A percentile compares a stretch with the other conserved stretches of the same genome.
Evolutionary conservation across 2,113 vertebrate genomes (phyloP).

Genomic region (Alethe castanea): DNA sequence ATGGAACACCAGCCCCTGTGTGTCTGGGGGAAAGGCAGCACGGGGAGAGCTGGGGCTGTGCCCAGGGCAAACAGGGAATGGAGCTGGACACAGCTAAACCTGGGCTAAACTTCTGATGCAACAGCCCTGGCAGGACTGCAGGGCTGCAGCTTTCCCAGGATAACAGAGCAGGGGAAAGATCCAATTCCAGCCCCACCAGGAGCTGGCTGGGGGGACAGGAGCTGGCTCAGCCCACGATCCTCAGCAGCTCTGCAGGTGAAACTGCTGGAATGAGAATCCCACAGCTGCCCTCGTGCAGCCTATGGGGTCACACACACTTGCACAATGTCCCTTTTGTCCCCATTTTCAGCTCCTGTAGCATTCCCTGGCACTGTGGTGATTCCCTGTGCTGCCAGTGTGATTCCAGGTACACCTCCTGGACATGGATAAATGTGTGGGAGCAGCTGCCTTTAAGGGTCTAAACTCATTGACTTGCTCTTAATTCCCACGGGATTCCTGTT

Average conservation of each 20-base stretch:
- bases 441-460: neutral
- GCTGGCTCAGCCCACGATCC: neutral
- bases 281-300: neutral
- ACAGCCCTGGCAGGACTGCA: neutral
- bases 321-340: neutral
- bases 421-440: accelerated
- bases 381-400: neutral
- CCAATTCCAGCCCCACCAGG: accelerated
- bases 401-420: neutral
- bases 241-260: neutral
- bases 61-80: neutral
- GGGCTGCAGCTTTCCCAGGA: neutral
- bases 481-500: neutral
- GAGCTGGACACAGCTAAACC: neutral
- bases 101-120: neutral
- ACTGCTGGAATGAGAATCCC: neutral
- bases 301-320: neutral
- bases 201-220: neutral
- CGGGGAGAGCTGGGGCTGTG: neutral
- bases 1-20: neutral
- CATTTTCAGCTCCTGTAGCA: neutral
- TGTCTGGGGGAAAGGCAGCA: neutral
- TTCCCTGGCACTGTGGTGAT: neutral
- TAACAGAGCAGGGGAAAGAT: neutral
- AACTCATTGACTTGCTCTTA: neutral